Conservation (phyloP, 2,113 vertebrate genomes). For the Orientallactaga bullata region DNA sequence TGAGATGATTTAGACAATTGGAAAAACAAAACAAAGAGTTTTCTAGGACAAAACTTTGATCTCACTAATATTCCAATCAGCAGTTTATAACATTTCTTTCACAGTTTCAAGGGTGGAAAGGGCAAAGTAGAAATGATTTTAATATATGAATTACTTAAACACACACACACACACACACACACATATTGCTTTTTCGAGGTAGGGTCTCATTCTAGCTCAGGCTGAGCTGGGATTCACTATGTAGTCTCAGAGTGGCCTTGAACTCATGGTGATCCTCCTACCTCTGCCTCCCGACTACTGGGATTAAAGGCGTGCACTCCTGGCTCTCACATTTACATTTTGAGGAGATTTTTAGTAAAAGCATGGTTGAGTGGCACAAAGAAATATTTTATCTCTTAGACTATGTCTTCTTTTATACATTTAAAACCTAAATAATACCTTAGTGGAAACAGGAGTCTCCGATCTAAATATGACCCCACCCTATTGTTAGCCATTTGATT, state of each 20-base stretch:
- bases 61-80: not conserved
- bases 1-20: conserved; percentile 54
- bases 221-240: too few relatives aligned
- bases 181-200: too few relatives aligned
- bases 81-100: not conserved
- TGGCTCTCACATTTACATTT: conserved; percentile 33
- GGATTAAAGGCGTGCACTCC: too few relatives aligned
- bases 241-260: too few relatives aligned
- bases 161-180: too few relatives aligned
- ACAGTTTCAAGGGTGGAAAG: not conserved
- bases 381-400: not conserved
- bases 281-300: too few relatives aligned
- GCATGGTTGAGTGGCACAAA: not conserved
- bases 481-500: not conserved
- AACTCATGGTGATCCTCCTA: too few relatives aligned
- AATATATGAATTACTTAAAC: conserved; percentile 29
- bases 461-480: not conserved
- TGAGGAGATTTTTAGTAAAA: conserved; percentile 46
- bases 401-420: not conserved
- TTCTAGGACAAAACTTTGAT: not conserved
- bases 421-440: not conserved
- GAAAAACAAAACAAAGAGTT: not conserved
- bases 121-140: not conserved
- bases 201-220: too few relatives aligned
- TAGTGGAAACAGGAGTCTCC: not conserved